Evolutionary conservation across 2,888 invertebrate genomes (phyloP), one percentile per base, ranked within the genome.

Genomic region (Phortica okadai): DNA sequence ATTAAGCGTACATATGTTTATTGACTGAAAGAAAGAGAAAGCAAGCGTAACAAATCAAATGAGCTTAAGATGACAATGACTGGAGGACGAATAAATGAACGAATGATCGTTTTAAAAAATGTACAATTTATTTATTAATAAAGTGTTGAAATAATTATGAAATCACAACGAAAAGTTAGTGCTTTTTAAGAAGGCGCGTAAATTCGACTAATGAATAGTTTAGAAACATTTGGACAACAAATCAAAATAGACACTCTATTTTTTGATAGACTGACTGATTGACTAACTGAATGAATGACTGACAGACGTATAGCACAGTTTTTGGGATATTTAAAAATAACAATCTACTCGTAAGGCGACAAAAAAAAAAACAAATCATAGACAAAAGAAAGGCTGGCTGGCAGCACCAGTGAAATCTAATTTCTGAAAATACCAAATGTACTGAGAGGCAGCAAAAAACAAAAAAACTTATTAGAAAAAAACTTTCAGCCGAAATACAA

Each of bases 161-260:
- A 41, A 66, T 41, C 41, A 42, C 0, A 66, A 41, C 41, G 41
- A 14, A 66, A 33, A 66, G 14, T 11, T 33, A 33, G 41, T n/a
- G 21, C 3, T 33, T 33, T 33, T 33, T 33, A 33, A 62, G 21
- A 62, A 62, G 16, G 56, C 62, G 21, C n/a, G 33, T n/a, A 21
- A 69, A 50, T n/a, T 6, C 10, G 8, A 69, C 10, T 69, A 69
- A 69, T 81, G 80, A 80, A 82, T 81, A 79, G 77, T 81, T 82
- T n/a, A n/a, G n/a, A n/a, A n/a, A n/a, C n/a, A n/a, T n/a, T 85
- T 85, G 85, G 85, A 85, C 85, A 85, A 85, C 85, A 85, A 85
- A 85, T 85, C 85, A 85, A 85, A 85, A 85, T 85, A 85, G 85
- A 85, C 85, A 85, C 14, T 72, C 54, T 67, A 25, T n/a, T 41